Base-by-base conservation (phyloP, 1,140 invertebrate genomes). In the Bicyclus anynana region DNA sequence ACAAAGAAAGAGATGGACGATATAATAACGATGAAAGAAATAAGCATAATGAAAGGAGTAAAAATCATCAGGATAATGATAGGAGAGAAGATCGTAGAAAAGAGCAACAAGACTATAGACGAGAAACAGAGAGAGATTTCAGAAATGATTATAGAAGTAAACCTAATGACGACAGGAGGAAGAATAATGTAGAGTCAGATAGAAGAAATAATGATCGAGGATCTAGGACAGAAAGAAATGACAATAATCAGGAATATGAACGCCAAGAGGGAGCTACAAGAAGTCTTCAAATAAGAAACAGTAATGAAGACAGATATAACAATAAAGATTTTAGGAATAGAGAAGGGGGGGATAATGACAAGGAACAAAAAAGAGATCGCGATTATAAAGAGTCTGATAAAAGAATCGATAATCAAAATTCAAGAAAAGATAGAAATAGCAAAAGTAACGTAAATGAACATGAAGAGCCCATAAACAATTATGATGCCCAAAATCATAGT, bases 1-100 rank as follows among this genome's bases (percentile, higher is more conserved):
- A 65, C 35, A 66, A 58, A 63, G 46, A 60, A 20, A 61, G 51
- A 29, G 58, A 69, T 66, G 37, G 9, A 1, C 42, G 46, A 56
- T 13, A 53, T 52, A 20, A 55, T 35, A 17, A 59, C 16, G 17
- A 59, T 18, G 53, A 62, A 33, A 52, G 40, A 12, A 55, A 35
- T 21, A 62, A 50, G 16, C 10, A 59, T 51, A 49, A 57, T 21
- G 2, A 44, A 26, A 50, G 56, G 0, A 38, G 37, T 29, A 53
- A 33, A 20, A 59, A 49, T 52, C 44, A 14, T 3, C 29, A 2
- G 9, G 47, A 56, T 46, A 54, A 18, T 26, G 44, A 27, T 27
- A 55, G 51, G 42, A 46, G 26, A n/a, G 49, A 33, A 37, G 40
- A 64, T 26, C 49, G n/a, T 20, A 46, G 46, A 12, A 33, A 38